Conservation (phyloP, 2,797 vertebrate species). For the Euthynnus affinis region DNA sequence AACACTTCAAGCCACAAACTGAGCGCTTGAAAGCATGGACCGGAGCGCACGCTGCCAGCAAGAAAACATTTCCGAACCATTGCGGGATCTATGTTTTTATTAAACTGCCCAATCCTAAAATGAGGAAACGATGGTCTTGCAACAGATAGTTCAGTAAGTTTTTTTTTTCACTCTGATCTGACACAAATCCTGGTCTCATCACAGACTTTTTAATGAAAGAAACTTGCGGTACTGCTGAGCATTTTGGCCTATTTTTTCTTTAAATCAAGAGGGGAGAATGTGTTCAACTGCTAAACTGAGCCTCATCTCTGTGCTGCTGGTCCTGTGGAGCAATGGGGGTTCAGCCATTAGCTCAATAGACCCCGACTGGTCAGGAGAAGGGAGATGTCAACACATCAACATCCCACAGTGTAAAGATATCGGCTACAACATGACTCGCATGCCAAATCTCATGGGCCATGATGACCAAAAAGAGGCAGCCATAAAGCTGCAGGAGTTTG, state of each 20-base stretch:
- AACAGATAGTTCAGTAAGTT: slow-evolving; percentile 72
- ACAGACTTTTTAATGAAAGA: slow-evolving; percentile 48
- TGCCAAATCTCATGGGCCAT: slow-evolving; percentile 98
- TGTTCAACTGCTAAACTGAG: slow-evolving; percentile 56
- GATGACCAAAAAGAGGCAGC: slow-evolving; percentile 96
- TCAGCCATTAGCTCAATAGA: slow-evolving; percentile 94
- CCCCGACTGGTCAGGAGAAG: slow-evolving; percentile 91
- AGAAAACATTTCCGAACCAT: slow-evolving; percentile 35
- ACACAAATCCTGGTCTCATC: slow-evolving; percentile 22
- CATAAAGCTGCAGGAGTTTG: slow-evolving; percentile 96
- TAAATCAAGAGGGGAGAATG: slow-evolving; percentile 71
- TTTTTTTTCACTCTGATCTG: slow-evolving; percentile 21
- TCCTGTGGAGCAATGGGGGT: slow-evolving; percentile 73
- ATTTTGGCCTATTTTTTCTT: slow-evolving; percentile 14
- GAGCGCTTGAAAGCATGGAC: slow-evolving; percentile 72
- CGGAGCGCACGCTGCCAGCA: slow-evolving; percentile 46
- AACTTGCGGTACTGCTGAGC: slow-evolving; percentile 46
- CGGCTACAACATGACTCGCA: slow-evolving; percentile 97
- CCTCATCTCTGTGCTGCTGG: slow-evolving; percentile 69
- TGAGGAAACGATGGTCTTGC: slow-evolving; percentile 53
- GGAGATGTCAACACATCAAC: slow-evolving; percentile 93
- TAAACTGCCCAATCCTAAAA: slow-evolving; percentile 39
- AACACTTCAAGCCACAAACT: slow-evolving; percentile 13
- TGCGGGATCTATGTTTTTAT: slow-evolving; percentile 55
- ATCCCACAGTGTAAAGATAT: slow-evolving; percentile 98